Conservation (phyloP, 2,888 invertebrate genomes). For the Hanleya hanleyi region DNA sequence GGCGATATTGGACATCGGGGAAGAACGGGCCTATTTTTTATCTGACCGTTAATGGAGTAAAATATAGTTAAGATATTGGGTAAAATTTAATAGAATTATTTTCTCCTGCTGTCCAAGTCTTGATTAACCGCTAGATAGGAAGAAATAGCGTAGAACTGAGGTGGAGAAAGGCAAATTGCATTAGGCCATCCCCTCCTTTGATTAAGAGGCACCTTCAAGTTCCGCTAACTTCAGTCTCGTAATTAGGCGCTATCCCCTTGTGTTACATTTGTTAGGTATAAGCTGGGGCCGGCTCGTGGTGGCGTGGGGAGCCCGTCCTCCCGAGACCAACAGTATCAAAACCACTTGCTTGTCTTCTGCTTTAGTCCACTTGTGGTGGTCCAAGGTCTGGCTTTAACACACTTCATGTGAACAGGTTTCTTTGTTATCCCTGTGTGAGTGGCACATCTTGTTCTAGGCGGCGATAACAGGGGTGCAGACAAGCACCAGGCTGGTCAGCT, state of each 20-base stretch:
- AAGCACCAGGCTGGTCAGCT: too few species aligned
- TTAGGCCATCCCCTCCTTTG: not conserved
- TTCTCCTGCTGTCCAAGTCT: not conserved
- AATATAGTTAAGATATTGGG: conserved; percentile 7
- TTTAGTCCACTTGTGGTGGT: too few species aligned
- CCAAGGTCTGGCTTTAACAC: too few species aligned
- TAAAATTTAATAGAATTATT: conserved; percentile 8
- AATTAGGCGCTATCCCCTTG: not conserved
- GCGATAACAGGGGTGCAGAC: too few species aligned
- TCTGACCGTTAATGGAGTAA: not conserved
- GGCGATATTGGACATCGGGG: not conserved
- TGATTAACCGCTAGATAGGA: not conserved
- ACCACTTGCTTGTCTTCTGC: too few species aligned
- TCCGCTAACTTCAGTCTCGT: not conserved
- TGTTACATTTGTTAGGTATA: not conserved
- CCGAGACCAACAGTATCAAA: too few species aligned
- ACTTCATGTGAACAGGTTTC: too few species aligned
- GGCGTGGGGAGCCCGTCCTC: too few species aligned
- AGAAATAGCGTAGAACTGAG: not conserved
- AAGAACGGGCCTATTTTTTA: not conserved
- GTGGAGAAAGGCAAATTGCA: not conserved
- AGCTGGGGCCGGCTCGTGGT: not conserved
- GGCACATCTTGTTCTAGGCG: too few species aligned
- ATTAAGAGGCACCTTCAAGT: conserved; percentile 9
- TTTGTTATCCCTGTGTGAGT: too few species aligned